Percentiles rank a stretch among this genome's conserved stretches.
Conservation (phyloP, 2,888 invertebrate species). For the Agonopterix arenella region DNA sequence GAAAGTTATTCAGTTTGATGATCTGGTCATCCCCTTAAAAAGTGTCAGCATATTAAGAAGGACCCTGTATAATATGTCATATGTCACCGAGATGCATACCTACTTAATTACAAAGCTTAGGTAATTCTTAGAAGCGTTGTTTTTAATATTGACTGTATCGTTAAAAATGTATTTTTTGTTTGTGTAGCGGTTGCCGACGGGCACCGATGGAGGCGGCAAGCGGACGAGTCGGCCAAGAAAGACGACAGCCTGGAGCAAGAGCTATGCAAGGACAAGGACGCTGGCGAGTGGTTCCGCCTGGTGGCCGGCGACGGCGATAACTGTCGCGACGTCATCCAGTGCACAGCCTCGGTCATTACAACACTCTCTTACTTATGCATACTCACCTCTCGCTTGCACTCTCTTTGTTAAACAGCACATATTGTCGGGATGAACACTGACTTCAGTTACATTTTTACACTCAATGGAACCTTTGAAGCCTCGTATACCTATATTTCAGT, state of each 20-base stretch:
- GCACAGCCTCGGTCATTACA: slow-evolving; percentile 90
- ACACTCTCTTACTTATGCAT: too few species aligned
- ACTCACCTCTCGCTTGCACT: too few species aligned
- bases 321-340: slow-evolving; percentile 96
- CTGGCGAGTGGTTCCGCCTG: slow-evolving; percentile 96
- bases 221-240: slow-evolving; percentile 83
- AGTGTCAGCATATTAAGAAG: too few species aligned
- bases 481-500: too few species aligned
- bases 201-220: slow-evolving; percentile 81
- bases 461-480: too few species aligned
- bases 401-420: too few species aligned
- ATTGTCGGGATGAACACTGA: too few species aligned
- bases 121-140: neutral
- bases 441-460: too few species aligned
- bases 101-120: too few species aligned
- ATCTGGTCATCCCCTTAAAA: too few species aligned
- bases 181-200: slow-evolving; percentile 59
- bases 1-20: too few species aligned
- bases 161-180: slow-evolving; percentile 13
- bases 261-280: slow-evolving; percentile 95
- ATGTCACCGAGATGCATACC: neutral
- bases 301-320: slow-evolving; percentile 93
- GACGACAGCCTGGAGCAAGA: slow-evolving; percentile 93
- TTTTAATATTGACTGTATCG: neutral
- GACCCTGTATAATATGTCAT: neutral